Percentiles rank a stretch among this genome's conserved stretches.
Conservation (phyloP, 2,888 invertebrate species). For the Himalopsyche tibetana region DNA sequence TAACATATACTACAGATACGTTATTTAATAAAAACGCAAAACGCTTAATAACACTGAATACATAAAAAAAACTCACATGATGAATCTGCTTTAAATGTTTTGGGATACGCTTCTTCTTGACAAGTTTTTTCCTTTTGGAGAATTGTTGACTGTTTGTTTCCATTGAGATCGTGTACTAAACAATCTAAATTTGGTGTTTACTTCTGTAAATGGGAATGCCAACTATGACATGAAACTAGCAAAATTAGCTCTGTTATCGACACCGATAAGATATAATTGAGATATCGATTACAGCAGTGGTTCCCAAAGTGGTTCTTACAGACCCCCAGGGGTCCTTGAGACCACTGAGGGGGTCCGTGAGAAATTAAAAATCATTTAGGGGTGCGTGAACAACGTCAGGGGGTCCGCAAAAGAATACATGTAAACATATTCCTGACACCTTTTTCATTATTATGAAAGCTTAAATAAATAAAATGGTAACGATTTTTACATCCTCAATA, state of each 20-base stretch:
- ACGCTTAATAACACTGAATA: background rate
- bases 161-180: background rate
- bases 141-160: background rate
- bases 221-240: background rate
- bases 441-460: no score
- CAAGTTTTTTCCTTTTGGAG: background rate
- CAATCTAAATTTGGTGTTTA: background rate
- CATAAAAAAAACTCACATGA: background rate
- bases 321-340: no score
- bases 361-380: no score
- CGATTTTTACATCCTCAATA: no score
- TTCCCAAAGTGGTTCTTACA: no score
- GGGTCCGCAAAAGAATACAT: no score
- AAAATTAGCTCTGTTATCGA: background rate
- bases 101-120: background rate
- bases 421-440: no score
- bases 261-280: background rate
- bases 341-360: no score
- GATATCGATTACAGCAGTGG: background rate
- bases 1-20: no score
- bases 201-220: background rate
- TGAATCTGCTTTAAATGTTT: background rate
- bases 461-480: no score
- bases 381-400: no score
- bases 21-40: background rate